These are phyloP conservation scores for Prunella himalayana DNA, from an alignment of 2,113 vertebrate species.

Conservation along the genomic window DNA sequence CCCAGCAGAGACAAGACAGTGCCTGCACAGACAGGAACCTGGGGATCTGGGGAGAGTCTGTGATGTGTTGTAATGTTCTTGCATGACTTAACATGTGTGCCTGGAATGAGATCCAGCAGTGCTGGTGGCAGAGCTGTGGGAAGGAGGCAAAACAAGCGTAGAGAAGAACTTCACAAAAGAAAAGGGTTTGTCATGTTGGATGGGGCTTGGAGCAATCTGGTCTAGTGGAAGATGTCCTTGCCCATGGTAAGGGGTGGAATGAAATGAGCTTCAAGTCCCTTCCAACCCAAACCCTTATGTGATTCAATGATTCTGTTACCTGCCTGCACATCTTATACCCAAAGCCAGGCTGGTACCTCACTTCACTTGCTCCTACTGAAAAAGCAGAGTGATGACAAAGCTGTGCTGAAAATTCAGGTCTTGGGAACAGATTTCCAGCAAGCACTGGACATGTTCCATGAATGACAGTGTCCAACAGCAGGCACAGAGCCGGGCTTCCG, in stretches of 20 bases:
- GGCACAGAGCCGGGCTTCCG: not conserved
- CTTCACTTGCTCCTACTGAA: not conserved
- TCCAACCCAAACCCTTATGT: not conserved
- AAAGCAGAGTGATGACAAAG: not conserved
- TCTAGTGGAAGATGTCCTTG: not conserved
- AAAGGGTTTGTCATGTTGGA: not conserved
- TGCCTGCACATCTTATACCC: not conserved
- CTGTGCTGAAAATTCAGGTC: not conserved
- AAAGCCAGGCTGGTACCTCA: not conserved
- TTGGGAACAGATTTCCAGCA: not conserved
- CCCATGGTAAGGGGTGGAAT: not conserved
- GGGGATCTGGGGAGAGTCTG: not conserved
- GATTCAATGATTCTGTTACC: not conserved
- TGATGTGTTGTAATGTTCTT: not conserved
- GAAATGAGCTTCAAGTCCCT: not conserved
- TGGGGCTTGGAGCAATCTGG: not conserved
- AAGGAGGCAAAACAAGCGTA: fast-evolving
- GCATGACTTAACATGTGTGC: not conserved
- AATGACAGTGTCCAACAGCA: not conserved
- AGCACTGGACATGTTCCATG: not conserved
- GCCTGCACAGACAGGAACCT: not conserved
- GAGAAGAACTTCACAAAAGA: not conserved
- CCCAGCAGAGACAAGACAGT: not conserved
- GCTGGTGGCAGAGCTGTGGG: not conserved
- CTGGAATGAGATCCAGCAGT: not conserved